Evolutionary conservation across 1,140 invertebrate species (phyloP), one percentile per base, ranked within the genome.

Genomic region (Lerema accius): DNA sequence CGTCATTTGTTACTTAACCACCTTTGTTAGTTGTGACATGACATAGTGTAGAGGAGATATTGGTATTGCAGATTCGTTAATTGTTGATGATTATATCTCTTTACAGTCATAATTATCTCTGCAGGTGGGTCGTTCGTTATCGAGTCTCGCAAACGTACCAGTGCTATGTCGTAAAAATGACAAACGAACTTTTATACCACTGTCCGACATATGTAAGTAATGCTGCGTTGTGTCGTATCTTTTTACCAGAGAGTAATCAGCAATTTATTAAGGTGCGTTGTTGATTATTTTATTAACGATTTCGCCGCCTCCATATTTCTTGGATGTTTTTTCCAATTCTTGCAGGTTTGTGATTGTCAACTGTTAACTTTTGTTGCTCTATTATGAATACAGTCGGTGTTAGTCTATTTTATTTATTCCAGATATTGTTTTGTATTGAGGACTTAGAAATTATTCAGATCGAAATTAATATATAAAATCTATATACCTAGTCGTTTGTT

Each of bases 161-260:
- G 71, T 74, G 67, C 72, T 66, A 51, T 71, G 71, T 80, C 84
- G 80, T 86, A 84, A 89, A 86, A 81, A 84, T 81, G 82, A 85
- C 77, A 85, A 77, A 77, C 69, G 78, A 68, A 78, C 75, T 76
- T 86, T 86, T 83, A 86, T 86, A 75, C 72, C 75, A 56, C 51
- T 61, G 69, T 74, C 71, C 71, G 77, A 84, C 81, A 78, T 64
- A 53, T 74, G 71, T 82, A 84, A 84, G 71, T 85, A 82, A 86
- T 82, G 78, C 69, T 62, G 70, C 78, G 76, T 78, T 76, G 71
- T 69, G 67, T 78, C 71, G 67, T 80, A 79, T 76, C 76, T 64
- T 84, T 82, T 79, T 83, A 81, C 84, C 82, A 86, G 82, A 82
- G 71, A 78, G 83, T 75, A 84, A 86, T 85, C 78, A 71, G 60